Percentiles rank a stretch among this genome's conserved stretches.
phyloP scores from a whole-genome alignment of 2,888 invertebrate species.

The Dryobotodes eremita region DNA sequence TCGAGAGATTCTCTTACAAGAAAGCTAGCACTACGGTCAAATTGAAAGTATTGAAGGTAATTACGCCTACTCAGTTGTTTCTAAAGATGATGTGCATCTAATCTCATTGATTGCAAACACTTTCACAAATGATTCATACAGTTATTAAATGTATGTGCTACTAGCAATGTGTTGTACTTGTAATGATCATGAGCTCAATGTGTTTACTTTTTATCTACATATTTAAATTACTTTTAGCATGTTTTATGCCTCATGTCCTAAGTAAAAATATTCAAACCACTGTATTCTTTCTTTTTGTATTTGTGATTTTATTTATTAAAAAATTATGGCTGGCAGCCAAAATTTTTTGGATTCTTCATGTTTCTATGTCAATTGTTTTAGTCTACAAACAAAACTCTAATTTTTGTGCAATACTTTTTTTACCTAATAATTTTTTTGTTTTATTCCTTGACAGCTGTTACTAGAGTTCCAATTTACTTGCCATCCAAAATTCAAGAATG shows the following conservation, averaged over 20 bases:
- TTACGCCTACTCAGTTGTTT: slow-evolving; percentile 72
- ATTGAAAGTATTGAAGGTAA: slow-evolving; percentile 97
- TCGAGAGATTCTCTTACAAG: slow-evolving; percentile 98
- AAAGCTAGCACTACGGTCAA: slow-evolving; percentile 97
- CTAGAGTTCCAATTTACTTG: slow-evolving; percentile 98
- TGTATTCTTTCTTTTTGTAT: slow-evolving; percentile 28
- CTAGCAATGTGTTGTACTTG: slow-evolving; percentile 45
- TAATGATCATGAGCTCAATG: slow-evolving; percentile 29
- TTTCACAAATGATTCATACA: slow-evolving; percentile 68
- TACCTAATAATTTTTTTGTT: background rate
- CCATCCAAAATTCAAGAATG: slow-evolving; percentile 97
- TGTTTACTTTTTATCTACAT: slow-evolving; percentile 43
- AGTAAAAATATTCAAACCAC: slow-evolving; percentile 17
- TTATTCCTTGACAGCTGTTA: slow-evolving; percentile 92
- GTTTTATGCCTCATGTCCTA: slow-evolving; percentile 43
- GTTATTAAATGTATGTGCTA: slow-evolving; percentile 34
- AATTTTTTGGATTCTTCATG: slow-evolving; percentile 46
- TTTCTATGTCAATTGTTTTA: slow-evolving; percentile 57
- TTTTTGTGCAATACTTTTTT: background rate
- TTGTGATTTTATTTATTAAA: slow-evolving; percentile 52
- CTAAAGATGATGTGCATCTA: slow-evolving; percentile 59
- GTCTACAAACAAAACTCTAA: slow-evolving; percentile 27
- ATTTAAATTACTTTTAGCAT: slow-evolving; percentile 15
- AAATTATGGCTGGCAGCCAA: slow-evolving; percentile 62
- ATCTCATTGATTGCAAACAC: slow-evolving; percentile 60